phyloP scores from a whole-genome alignment of 2,113 vertebrate genomes.

The Stigmatopora argus region DNA sequence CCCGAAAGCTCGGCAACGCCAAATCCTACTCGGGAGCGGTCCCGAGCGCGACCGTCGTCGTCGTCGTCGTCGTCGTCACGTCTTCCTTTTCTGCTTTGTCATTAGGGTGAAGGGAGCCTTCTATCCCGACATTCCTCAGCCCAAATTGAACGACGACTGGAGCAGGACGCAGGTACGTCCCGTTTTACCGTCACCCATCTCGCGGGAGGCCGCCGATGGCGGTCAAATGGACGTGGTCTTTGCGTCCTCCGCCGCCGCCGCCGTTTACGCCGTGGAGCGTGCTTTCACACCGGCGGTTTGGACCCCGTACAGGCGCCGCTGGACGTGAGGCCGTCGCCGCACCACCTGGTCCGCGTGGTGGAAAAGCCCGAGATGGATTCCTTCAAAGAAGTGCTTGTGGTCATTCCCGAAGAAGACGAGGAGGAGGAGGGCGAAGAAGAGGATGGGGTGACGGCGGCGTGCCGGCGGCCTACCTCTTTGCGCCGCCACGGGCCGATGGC shows the following conservation, averaged over 20 bases:
- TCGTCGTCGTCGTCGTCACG: too few species aligned
- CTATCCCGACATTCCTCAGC: conserved; percentile 71
- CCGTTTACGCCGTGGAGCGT: too few species aligned
- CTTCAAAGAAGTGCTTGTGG: conserved; percentile 78
- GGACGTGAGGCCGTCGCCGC: conserved; percentile 82
- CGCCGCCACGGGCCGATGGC: conserved; percentile 84
- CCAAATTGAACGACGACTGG: conserved; percentile 64
- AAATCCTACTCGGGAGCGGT: too few species aligned
- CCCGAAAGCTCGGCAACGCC: background rate
- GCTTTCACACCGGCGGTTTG: too few species aligned
- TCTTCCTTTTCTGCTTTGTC: too few species aligned
- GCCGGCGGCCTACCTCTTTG: conserved; percentile 70
- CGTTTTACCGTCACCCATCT: background rate
- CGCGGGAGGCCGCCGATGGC: background rate
- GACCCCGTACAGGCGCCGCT: conserved; percentile 57
- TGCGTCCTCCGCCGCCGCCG: too few species aligned
- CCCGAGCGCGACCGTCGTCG: too few species aligned
- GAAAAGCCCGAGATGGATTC: conserved; percentile 68
- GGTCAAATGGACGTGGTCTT: too few species aligned
- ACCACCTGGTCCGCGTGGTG: conserved; percentile 84
- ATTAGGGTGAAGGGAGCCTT: conserved; percentile 68
- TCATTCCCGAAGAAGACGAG: conserved; percentile 72
- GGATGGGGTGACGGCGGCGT: conserved; percentile 63
- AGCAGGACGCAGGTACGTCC: conserved; percentile 50
- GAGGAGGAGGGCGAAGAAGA: conserved; percentile 40